These are phyloP conservation scores for Drosophila pegasa DNA, from an alignment of 2,888 invertebrate species.

Conservation along the genomic window DNA sequence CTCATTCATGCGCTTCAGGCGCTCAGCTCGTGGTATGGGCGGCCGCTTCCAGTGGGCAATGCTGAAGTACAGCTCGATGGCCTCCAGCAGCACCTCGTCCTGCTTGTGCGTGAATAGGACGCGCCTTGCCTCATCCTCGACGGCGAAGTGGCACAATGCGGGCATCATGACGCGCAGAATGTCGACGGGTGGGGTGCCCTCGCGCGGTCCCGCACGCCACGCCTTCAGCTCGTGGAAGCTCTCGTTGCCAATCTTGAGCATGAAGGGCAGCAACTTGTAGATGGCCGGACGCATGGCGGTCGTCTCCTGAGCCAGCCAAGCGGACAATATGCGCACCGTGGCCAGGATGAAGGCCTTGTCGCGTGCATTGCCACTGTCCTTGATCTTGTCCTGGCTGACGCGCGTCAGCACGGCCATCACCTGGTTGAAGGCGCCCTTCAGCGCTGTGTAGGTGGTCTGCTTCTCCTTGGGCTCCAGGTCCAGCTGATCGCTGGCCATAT, in stretches of 20 bases:
- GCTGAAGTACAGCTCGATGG: slow-evolving; percentile 93
- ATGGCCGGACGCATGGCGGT: slow-evolving; percentile 94
- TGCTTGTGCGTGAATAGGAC: slow-evolving; percentile 91
- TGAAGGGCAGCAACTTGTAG: slow-evolving; percentile 92
- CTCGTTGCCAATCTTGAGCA: slow-evolving; percentile 92
- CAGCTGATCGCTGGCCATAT: slow-evolving; percentile 92
- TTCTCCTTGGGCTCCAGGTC: slow-evolving; percentile 96
- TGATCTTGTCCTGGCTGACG: slow-evolving; percentile 90
- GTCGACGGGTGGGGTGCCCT: slow-evolving; percentile 87
- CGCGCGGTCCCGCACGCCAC: slow-evolving; percentile 88
- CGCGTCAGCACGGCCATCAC: slow-evolving; percentile 90
- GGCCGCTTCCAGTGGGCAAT: slow-evolving; percentile 94
- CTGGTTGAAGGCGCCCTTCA: slow-evolving; percentile 95
- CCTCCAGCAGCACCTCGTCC: slow-evolving; percentile 92
- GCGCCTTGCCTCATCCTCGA: slow-evolving; percentile 94
- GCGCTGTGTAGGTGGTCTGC: slow-evolving; percentile 94
- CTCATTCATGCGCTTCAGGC: slow-evolving; percentile 90
- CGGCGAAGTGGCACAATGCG: slow-evolving; percentile 95
- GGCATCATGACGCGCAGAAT: slow-evolving; percentile 93
- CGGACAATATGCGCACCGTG: slow-evolving; percentile 92
- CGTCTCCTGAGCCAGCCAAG: slow-evolving; percentile 97
- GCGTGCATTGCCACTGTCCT: slow-evolving; percentile 88
- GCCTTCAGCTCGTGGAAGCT: slow-evolving; percentile 91
- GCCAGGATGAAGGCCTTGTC: slow-evolving; percentile 93
- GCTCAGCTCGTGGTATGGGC: slow-evolving; percentile 91